Base-by-base conservation (phyloP, 2,888 invertebrate species). In the Monoplex corrugatus region DNA sequence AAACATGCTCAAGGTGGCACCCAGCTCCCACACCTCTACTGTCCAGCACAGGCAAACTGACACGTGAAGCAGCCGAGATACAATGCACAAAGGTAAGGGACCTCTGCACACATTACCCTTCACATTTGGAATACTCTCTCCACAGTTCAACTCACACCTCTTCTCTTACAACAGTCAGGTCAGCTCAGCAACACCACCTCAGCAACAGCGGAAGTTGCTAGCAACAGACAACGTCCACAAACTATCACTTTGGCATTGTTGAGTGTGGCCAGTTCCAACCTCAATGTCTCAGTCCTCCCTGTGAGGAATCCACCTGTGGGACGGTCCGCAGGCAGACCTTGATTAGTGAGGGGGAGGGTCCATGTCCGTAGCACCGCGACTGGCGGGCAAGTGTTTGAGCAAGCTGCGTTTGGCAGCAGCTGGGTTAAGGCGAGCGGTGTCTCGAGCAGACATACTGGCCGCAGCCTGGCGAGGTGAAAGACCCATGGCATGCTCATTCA, bases 351-450 rank as follows among this genome's bases (percentile, higher is more conserved):
- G 95, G 40, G 95, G 95, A 38, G 95, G 95, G 87, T 95, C 95
- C 86, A 94, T 93, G 91, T 94, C 94, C 32, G 94, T 93, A 80
- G 94, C 93, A 92, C 94, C 94, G 43, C 92, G 89, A 89, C 93
- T 92, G 86, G 94, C 93, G 80, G 94, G 94, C 92, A 94, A 93
- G 92, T 94, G 95, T 92, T 95, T 95, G 91, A 95, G 94, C 94
- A 95, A 94, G 91, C 94, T 95, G 90, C 94, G 92, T 91, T 95
- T 95, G 83, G 94, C 94, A 85, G 94, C 92, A 75, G 94, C 94
- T n/a, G 94, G 94, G 89, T 94, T 94, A 80, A 94, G 89, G 72
- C 93, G 91, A 40, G 91, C 91, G 40, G 90, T 89, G 10, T 89
- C 88, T 38, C 88, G 72, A 13, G 88, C 28, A 28, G 88, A 84